Evolutionary conservation across 2,113 vertebrate genomes (phyloP).

Genomic region (Notiomystis cincta): DNA sequence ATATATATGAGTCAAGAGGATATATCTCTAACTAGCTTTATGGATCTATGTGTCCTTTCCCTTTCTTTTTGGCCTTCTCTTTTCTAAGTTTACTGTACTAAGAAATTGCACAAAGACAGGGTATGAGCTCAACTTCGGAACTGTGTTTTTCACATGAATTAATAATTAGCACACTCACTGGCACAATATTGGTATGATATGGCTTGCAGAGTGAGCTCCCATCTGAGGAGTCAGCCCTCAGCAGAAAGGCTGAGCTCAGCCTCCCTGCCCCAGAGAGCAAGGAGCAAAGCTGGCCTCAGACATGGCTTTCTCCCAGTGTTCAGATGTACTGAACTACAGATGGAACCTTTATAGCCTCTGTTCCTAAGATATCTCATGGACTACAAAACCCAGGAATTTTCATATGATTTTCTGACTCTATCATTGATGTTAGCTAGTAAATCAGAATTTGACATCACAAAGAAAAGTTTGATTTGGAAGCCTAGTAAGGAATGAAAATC

Average conservation of each 20-base stretch:
- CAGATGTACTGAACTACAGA: neutral
- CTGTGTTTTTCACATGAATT: neutral
- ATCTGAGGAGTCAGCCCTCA: neutral
- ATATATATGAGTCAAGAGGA: neutral
- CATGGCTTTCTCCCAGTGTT: neutral
- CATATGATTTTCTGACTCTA: neutral
- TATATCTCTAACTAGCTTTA: neutral
- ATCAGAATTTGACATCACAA: neutral
- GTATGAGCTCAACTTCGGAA: neutral
- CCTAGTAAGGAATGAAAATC: neutral
- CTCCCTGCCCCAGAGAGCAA: neutral
- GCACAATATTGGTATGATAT: accelerated
- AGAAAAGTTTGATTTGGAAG: neutral
- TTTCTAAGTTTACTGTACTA: neutral
- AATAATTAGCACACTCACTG: neutral
- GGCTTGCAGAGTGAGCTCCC: neutral
- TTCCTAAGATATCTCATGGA: neutral
- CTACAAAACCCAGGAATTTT: neutral
- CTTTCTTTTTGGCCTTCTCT: neutral
- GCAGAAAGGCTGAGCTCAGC: neutral
- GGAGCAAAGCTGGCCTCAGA: neutral
- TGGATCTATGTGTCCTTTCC: neutral
- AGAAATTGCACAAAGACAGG: neutral
- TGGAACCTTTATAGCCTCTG: neutral
- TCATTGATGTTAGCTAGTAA: neutral